phyloP scores from a whole-genome alignment of 2,888 invertebrate species.

The Pseudeuparius sepicola region DNA sequence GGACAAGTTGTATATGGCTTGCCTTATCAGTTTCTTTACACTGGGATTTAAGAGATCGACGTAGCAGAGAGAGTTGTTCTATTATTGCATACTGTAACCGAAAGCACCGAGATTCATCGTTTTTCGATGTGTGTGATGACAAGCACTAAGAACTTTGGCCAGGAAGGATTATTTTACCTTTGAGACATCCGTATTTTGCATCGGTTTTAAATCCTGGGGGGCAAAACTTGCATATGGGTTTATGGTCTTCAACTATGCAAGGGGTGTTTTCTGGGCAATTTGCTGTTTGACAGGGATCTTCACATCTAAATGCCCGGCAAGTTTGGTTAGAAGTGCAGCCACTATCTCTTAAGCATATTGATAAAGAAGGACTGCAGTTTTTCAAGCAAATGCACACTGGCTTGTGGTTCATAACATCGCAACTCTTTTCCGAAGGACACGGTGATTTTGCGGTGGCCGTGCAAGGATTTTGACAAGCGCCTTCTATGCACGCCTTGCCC shows the following conservation, averaged over 20 bases:
- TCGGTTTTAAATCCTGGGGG: slow-evolving; percentile 87
- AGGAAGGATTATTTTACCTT: slow-evolving; percentile 61
- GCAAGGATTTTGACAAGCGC: slow-evolving; percentile 82
- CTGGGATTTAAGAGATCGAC: slow-evolving; percentile 28
- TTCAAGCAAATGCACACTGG: slow-evolving; percentile 79
- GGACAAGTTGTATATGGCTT: too few relatives aligned
- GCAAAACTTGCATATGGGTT: slow-evolving; percentile 92
- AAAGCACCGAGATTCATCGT: slow-evolving; percentile 31
- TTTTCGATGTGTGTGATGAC: slow-evolving; percentile 31
- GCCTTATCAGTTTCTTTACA: too few relatives aligned
- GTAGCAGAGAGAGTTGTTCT: slow-evolving; percentile 28
- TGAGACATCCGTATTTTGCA: slow-evolving; percentile 87
- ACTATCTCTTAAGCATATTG: slow-evolving; percentile 81
- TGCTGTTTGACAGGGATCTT: slow-evolving; percentile 80
- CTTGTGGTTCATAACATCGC: slow-evolving; percentile 80
- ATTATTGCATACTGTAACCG: slow-evolving; percentile 33
- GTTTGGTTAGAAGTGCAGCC: slow-evolving; percentile 79
- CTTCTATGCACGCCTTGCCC: slow-evolving; percentile 73
- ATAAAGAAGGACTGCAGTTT: slow-evolving; percentile 76
- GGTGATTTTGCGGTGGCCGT: slow-evolving; percentile 50
- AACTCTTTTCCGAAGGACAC: slow-evolving; percentile 75
- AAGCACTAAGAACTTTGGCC: slow-evolving; percentile 28
- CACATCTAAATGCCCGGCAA: slow-evolving; percentile 80
- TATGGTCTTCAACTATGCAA: slow-evolving; percentile 90
- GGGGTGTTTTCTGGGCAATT: slow-evolving; percentile 78